Evolutionary conservation across 1,140 invertebrate genomes (phyloP), one percentile per base, ranked within the genome.

Genomic region (Eriocheir sinensis): DNA sequence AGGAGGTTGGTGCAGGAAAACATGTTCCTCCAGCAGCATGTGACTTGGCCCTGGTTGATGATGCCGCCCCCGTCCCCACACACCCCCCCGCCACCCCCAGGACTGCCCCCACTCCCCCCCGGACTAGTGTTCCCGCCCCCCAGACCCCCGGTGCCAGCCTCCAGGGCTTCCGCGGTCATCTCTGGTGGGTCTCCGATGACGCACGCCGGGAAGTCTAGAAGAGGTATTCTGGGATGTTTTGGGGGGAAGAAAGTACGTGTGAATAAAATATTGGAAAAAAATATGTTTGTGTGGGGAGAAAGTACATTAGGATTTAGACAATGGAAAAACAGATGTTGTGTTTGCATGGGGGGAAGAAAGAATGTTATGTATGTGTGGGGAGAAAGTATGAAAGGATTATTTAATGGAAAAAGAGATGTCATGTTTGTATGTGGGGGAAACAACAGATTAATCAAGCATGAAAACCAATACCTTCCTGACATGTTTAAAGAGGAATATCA

Each of bases 1-100:
- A 99, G 97, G 48, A 99, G 97, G 97, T 99, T 99, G 88, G 99
- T 99, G 96, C 99, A 99, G 1, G 99, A 99, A 97, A 99, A 99
- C 36, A 99, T 98, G 97, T 99, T 99, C 95, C 99, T 97, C 99
- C 99, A 99, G 83, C 99, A 99, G 97, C 98, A 99, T 80, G 98
- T 98, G 95, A 98, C 98, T 96, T 99, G 98, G 32, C 98, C 98
- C 96, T 99, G 98, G 96, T 99, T 98, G 12, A 40, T 81, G 85
- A 85, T 88, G n/a, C 90, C 83, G 96, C 97, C 95, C 0, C 95
- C 86, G 0, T 86, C 89, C 96, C 97, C 95, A 1, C 95, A 95
- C 85, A 38, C n/a, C 60, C 94, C 89, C 38, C 40, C 80, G 21
- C 86, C 93, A 32, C 88, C 90, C 34, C 80, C 91, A 60, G 81